A percentile compares a stretch with the other conserved stretches of the same genome.
These are phyloP conservation scores for Botia almorhae DNA, from an alignment of 2,797 vertebrate genomes.

Conservation along the genomic window DNA sequence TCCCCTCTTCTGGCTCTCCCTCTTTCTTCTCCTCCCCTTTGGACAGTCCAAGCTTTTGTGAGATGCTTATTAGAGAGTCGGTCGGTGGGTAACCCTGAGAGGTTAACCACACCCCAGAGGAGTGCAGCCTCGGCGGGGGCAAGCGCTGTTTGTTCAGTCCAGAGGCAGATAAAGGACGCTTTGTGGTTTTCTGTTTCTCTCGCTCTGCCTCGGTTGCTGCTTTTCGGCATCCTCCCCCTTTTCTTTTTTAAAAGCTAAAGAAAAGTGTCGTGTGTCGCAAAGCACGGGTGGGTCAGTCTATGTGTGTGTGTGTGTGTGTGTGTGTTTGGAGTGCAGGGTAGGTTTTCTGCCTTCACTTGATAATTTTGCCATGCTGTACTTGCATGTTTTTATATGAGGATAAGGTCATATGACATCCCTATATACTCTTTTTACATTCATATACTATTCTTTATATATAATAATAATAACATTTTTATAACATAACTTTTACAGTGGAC, in stretches of 20 bases:
- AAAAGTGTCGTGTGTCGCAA: constrained; percentile 70
- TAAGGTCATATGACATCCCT: background rate
- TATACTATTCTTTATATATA: background rate
- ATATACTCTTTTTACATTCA: background rate
- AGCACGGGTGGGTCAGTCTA: constrained; percentile 43
- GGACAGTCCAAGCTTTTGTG: constrained; percentile 74
- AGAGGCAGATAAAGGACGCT: constrained; percentile 66
- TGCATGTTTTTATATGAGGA: background rate
- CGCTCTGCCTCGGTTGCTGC: constrained; percentile 42
- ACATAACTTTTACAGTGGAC: too few species aligned
- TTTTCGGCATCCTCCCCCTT: constrained; percentile 46
- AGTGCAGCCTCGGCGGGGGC: constrained; percentile 62
- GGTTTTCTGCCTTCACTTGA: background rate
- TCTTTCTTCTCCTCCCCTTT: constrained; percentile 48
- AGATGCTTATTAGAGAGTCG: constrained; percentile 74
- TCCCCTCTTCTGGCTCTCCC: constrained; percentile 42
- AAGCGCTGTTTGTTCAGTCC: constrained; percentile 71
- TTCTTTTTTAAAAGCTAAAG: constrained; percentile 54
- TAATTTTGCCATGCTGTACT: constrained; percentile 20
- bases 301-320: constrained; percentile 16
- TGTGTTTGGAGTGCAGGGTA: constrained; percentile 13
- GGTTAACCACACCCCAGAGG: constrained; percentile 72
- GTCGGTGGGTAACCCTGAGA: constrained; percentile 71
- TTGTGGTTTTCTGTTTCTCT: constrained; percentile 60
- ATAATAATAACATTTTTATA: background rate